Percentiles rank a stretch among this genome's conserved stretches.
Conservation (phyloP, 1,140 invertebrate species). For the Trichoplusia ni region DNA sequence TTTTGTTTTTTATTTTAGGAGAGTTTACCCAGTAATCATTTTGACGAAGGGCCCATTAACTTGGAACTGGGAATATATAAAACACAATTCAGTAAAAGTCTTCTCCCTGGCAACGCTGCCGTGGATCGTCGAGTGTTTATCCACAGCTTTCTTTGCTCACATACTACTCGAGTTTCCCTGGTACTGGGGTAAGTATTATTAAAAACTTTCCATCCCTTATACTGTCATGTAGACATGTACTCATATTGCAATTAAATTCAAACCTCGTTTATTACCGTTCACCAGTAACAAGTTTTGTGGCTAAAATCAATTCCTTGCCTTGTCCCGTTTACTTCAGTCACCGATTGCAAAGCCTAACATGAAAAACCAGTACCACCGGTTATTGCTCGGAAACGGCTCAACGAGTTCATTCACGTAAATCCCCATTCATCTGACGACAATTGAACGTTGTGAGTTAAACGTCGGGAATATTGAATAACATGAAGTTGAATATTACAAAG, state of each 20-base stretch:
- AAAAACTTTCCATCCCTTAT: background rate
- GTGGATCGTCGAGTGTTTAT: conserved; percentile 90
- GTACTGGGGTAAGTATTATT: conserved; percentile 86
- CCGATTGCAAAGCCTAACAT: conserved; percentile 1
- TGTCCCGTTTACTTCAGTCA: background rate
- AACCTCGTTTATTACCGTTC: no score
- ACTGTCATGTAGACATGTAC: no score
- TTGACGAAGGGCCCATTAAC: conserved; percentile 95
- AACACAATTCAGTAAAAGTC: conserved; percentile 88
- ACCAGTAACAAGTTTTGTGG: no score
- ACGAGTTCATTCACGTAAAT: conserved; percentile 17
- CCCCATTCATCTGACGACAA: conserved; percentile 21
- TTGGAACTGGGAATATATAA: conserved; percentile 92
- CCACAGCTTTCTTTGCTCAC: conserved; percentile 86
- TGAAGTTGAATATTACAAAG: conserved; percentile 16
- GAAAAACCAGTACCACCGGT: conserved; percentile 14
- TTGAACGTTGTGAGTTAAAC: conserved; percentile 12
- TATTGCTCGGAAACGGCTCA: conserved; percentile 22
- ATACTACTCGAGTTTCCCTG: conserved; percentile 92
- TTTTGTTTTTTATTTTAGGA: conserved; percentile 78
- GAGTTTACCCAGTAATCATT: conserved; percentile 95
- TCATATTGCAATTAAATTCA: no score
- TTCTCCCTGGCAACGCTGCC: conserved; percentile 93
- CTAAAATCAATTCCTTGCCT: background rate
- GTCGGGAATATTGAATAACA: conserved; percentile 21